Conservation (phyloP, 2,113 vertebrate species). For the Ceratotherium simum region DNA sequence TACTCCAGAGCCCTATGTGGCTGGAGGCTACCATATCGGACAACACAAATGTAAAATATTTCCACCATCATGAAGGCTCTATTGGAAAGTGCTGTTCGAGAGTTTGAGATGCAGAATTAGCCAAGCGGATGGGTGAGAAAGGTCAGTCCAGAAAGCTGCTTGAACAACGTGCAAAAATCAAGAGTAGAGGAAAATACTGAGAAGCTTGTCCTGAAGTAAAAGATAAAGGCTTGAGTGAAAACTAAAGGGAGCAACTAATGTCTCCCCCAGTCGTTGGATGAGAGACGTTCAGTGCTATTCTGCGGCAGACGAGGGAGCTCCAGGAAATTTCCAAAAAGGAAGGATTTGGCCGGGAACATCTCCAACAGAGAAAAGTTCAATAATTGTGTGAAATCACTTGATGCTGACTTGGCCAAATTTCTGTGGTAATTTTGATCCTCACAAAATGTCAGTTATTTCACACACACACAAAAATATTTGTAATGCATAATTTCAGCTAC, state of each 20-base stretch:
- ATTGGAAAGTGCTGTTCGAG: neutral
- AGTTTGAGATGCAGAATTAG: neutral
- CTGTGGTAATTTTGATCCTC: slow-evolving; percentile 87
- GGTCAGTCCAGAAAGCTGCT: neutral
- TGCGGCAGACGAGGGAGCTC: slow-evolving; percentile 54
- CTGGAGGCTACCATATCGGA: neutral
- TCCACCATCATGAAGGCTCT: neutral
- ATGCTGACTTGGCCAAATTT: slow-evolving; percentile 85
- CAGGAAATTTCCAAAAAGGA: slow-evolving; percentile 73
- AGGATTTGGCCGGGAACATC: slow-evolving; percentile 69
- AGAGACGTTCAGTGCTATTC: slow-evolving; percentile 32
- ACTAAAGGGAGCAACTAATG: neutral
- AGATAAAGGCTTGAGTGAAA: slow-evolving; percentile 22
- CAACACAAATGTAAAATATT: neutral
- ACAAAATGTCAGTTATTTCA: slow-evolving; percentile 85
- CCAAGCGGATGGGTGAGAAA: neutral
- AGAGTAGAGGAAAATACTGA: neutral
- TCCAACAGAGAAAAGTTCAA: slow-evolving; percentile 80
- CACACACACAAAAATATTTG: slow-evolving; percentile 81
- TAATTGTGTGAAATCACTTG: slow-evolving; percentile 77
- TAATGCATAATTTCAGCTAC: slow-evolving; percentile 84
- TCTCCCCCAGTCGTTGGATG: neutral
- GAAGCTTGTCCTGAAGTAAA: neutral
- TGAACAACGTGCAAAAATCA: neutral
- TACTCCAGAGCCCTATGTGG: neutral